Conservation (phyloP, 2,888 invertebrate species). For the Synergus gifuensis region DNA sequence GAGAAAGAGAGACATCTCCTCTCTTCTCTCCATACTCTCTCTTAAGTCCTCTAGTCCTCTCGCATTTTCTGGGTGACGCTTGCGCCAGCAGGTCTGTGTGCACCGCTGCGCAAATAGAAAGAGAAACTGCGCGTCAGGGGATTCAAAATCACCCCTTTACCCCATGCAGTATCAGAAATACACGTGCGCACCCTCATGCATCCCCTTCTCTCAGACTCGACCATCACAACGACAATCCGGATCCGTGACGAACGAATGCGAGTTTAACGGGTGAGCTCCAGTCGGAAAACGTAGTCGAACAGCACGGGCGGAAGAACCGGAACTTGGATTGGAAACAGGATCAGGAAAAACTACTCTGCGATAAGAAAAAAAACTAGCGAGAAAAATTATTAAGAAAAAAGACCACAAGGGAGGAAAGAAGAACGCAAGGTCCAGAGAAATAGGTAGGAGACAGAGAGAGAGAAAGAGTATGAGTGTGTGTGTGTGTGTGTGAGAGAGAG, state of each 20-base stretch:
- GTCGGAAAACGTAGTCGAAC: slow-evolving; percentile 45
- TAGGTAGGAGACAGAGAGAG: slow-evolving; percentile 41
- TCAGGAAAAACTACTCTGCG: not conserved
- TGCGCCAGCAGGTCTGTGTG: slow-evolving; percentile 59
- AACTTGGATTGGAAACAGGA: slow-evolving; percentile 39
- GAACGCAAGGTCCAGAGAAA: slow-evolving; percentile 49
- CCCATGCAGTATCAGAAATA: slow-evolving; percentile 48
- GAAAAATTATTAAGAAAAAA: slow-evolving; percentile 24
- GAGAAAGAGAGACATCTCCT: slow-evolving; percentile 21
- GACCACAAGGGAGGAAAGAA: not conserved
- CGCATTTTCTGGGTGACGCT: slow-evolving; percentile 70
- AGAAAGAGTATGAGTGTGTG: not conserved
- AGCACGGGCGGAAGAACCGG: slow-evolving; percentile 37
- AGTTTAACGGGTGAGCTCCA: slow-evolving; percentile 55
- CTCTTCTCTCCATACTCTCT: slow-evolving; percentile 43
- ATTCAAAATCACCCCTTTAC: slow-evolving; percentile 10
- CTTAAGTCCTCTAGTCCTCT: slow-evolving; percentile 40
- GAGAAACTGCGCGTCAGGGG: slow-evolving; percentile 63
- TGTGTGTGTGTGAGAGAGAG: slow-evolving; percentile 60
- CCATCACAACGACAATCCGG: slow-evolving; percentile 46
- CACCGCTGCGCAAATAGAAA: slow-evolving; percentile 50
- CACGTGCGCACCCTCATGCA: slow-evolving; percentile 54
- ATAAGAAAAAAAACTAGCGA: slow-evolving; percentile 16
- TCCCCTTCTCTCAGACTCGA: slow-evolving; percentile 43
- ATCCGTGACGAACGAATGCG: slow-evolving; percentile 44